Evolutionary conservation across 2,888 invertebrate genomes (phyloP), one percentile per base, ranked within the genome.

Genomic region (Koerneria pararmatus): DNA sequence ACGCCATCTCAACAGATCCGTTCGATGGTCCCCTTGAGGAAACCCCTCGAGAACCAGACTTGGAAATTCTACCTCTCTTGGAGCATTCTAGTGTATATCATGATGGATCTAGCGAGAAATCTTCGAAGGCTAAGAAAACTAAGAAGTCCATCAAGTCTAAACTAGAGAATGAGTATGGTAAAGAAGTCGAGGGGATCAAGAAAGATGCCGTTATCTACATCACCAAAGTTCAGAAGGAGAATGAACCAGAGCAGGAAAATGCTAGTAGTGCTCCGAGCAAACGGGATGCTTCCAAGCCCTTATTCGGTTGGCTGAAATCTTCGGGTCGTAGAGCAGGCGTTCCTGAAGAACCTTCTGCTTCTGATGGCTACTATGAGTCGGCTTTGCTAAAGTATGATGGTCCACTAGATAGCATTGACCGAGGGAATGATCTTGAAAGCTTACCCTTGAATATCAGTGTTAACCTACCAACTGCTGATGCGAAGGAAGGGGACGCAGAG

Each of bases 11-110:
- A n/a, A 57, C 57, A 19, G 35, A 32, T 29, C 35, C 57, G 57
- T 57, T 35, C 57, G 57, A 57, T 11, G 57, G 57, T 22, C 57
- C 57, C 24, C 57, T 57, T 22, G 57, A 57, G 35, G 57, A 57
- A 11, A 57, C 57, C 8, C 57, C 35, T 57, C 34, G 34, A 22
- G 57, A 57, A 34, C 34, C 32, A 32, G 57, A 57, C 22, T 35
- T 57, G 27, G 57, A 57, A 29, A 32, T 35, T 29, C 29, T 57
- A 22, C 57, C 57, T 6, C 32, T 57, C 35, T 35, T 32, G 11
- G 57, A 34, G 15, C 57, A 57, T n/a, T 32, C 57, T 35, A 57
- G n/a, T 19, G 35, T 57, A 35, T 57, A 57, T 35, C 57, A 57
- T 24, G n/a, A 57, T 11, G 57, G 57, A 5, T 35, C 32, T n/a